These are phyloP conservation scores for Dendrolimus pini DNA, from an alignment of 2,888 invertebrate genomes.

Conservation along the genomic window DNA sequence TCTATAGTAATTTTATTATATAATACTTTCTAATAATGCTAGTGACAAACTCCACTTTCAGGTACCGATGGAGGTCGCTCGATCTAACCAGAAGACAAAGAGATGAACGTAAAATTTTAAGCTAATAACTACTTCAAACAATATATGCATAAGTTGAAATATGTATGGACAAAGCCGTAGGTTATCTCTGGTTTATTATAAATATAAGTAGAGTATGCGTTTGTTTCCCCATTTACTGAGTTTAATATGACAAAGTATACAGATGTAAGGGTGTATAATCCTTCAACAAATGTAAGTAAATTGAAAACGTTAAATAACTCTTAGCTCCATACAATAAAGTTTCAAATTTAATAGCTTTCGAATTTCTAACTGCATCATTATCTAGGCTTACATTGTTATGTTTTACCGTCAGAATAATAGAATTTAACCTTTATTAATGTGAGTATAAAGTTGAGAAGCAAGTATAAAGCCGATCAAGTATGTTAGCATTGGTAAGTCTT, in stretches of 20 bases:
- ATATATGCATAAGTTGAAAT: too few relatives aligned
- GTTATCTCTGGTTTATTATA: too few relatives aligned
- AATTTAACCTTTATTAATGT: not conserved
- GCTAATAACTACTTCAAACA: too few relatives aligned
- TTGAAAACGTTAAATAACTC: not conserved
- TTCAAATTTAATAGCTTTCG: slow-evolving; percentile 6
- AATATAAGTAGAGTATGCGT: not conserved
- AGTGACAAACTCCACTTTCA: too few relatives aligned
- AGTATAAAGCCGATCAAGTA: not conserved
- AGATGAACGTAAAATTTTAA: too few relatives aligned
- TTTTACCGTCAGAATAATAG: not conserved
- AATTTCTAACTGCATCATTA: not conserved
- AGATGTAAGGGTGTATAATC: not conserved
- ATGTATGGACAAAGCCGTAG: too few relatives aligned
- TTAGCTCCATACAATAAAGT: slow-evolving; percentile 10
- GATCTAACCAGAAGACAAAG: too few relatives aligned
- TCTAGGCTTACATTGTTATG: not conserved
- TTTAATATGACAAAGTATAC: not conserved
- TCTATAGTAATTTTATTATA: too few relatives aligned
- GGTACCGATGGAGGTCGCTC: too few relatives aligned
- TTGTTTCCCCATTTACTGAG: not conserved
- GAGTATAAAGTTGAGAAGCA: not conserved
- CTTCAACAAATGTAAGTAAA: not conserved
- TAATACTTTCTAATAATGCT: too few relatives aligned
- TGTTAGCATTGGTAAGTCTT: slow-evolving; percentile 15